Evolutionary conservation across 2,888 invertebrate species (phyloP).

Genomic region (Bimastos eiseni): DNA sequence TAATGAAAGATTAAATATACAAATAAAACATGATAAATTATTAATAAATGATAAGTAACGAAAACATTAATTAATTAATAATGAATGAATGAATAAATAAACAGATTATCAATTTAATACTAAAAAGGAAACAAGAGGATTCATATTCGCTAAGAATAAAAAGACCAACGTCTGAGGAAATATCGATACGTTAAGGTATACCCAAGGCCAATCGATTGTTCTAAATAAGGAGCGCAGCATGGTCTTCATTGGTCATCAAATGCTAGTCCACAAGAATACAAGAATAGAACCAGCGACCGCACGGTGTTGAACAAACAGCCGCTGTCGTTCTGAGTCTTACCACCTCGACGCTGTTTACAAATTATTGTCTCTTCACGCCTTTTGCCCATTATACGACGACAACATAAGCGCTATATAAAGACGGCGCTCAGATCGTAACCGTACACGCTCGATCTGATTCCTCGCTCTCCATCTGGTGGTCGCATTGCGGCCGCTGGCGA

Average conservation of each 20-base stretch:
- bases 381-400: background rate
- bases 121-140: background rate
- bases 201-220: background rate
- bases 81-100: background rate
- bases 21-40: too few species aligned
- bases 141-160: background rate
- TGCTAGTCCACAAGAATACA: too few species aligned
- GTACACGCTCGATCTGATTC: background rate
- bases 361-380: constrained; percentile 1
- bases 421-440: background rate
- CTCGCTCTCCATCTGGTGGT: background rate
- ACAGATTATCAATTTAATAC: too few species aligned
- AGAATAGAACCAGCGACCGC: background rate
- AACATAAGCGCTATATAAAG: background rate
- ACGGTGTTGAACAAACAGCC: background rate
- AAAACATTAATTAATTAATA: too few species aligned
- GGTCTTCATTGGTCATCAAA: too few species aligned
- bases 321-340: background rate
- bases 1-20: too few species aligned
- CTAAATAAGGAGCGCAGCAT: too few species aligned
- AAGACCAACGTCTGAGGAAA: background rate
- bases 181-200: background rate
- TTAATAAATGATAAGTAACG: too few species aligned
- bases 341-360: background rate
- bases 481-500: background rate